Base-by-base conservation (phyloP, 2,797 vertebrate species). In the Gymnopithys bicolor region DNA sequence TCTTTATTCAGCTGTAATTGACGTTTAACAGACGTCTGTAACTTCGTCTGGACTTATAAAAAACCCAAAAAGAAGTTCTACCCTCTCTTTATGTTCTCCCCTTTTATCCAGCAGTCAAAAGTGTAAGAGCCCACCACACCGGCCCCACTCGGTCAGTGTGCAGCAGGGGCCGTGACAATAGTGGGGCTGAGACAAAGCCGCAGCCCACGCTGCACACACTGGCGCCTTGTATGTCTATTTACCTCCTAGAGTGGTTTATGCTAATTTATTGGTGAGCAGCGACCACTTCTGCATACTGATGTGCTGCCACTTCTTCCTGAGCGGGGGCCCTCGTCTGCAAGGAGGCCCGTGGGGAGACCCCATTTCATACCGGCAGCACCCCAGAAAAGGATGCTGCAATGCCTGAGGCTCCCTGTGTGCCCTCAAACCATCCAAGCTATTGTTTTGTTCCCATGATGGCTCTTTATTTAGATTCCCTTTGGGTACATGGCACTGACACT, bases 1-100 rank as follows among this genome's bases (percentile, higher is more conserved):
- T 98, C 98, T 98, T 97, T 97, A 97, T 98, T 97, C 97, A 96
- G 96, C 97, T 76, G 93, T 98, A 98, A 98, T 97, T 98, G 98
- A 98, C 95, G 93, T 97, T 97, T 97, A 98, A 97, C 97, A 98
- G 97, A 96, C 88, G 95, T 97, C 98, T 97, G 96, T 97, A 98
- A 97, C 97, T 97, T 97, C 37, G 95, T 97, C 97, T 97, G 96
- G 97, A 97, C 94, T 96, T 96, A 95, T 96, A 93, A 95, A 95
- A 96, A 95, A 33, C 63, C 78, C 76, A 0, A 91, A 95, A 97
- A 93, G 94, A 94, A 97, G 95, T 95, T 95, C 90, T 95, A 96
- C 76, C 95, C 84, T 96, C 94, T 94, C 97, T 98, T 97, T 97
- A 97, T 97, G 95, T 96, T 73, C 84, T 93, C 95, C 94, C 92